Evolutionary conservation across 2,888 invertebrate species (phyloP).

Genomic region (Drosophila prolongata): DNA sequence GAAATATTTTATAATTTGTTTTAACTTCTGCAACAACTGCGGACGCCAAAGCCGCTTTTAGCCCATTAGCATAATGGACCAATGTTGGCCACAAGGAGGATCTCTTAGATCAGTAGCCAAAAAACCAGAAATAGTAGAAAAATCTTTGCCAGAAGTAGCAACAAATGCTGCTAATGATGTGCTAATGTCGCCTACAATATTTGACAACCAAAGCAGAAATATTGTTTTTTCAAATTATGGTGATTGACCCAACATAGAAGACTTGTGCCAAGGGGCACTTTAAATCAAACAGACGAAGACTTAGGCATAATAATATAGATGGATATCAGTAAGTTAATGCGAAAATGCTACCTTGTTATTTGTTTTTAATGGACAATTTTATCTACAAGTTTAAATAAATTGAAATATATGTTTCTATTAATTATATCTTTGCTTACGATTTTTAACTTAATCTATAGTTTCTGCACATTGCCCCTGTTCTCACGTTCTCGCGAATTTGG

Average conservation of each 20-base stretch:
- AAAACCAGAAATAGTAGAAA: conserved; percentile 13
- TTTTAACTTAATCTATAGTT: not conserved
- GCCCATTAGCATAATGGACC: conserved; percentile 65
- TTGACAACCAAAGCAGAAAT: conserved; percentile 59
- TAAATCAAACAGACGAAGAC: conserved; percentile 5
- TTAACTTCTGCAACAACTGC: conserved; percentile 53
- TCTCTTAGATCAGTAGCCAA: conserved; percentile 17
- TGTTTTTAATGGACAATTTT: not conserved
- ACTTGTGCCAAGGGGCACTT: conserved; percentile 27
- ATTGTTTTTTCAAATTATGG: conserved; percentile 53
- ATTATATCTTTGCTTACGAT: not conserved
- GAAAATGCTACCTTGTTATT: not conserved
- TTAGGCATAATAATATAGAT: conserved; percentile 16
- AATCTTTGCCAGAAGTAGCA: conserved; percentile 18
- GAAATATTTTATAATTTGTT: conserved; percentile 63
- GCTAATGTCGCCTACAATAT: conserved; percentile 56
- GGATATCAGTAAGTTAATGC: not conserved
- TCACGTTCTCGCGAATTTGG: conserved; percentile 12
- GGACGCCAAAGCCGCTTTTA: conserved; percentile 48
- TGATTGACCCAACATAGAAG: conserved; percentile 13
- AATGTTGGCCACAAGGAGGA: conserved; percentile 37
- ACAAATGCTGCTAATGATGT: conserved; percentile 69
- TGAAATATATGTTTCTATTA: too few species aligned
- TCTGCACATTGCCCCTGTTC: not conserved
- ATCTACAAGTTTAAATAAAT: too few species aligned